Evolutionary conservation across 2,888 invertebrate species (phyloP).

Genomic region (Yponomeuta cagnagella): DNA sequence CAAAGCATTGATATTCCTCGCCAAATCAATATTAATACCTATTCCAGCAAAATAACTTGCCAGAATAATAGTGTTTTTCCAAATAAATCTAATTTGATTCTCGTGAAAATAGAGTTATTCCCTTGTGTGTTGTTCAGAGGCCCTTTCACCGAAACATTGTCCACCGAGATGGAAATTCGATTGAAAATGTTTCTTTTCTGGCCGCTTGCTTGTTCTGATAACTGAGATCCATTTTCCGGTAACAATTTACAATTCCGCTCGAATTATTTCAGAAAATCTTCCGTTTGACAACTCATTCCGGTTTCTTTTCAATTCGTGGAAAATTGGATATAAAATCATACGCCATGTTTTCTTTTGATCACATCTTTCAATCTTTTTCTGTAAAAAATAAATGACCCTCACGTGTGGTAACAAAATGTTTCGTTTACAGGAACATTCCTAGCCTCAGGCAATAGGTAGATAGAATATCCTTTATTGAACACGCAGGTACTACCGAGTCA

Average conservation of each 20-base stretch:
- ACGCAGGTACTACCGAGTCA: too few relatives aligned
- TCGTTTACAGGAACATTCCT: too few relatives aligned
- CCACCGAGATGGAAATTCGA: not conserved
- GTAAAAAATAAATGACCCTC: not conserved
- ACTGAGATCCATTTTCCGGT: not conserved
- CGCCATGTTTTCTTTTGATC: not conserved
- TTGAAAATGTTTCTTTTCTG: not conserved
- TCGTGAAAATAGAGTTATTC: not conserved
- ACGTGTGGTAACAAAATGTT: too few relatives aligned
- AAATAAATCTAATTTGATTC: not conserved
- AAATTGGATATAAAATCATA: not conserved
- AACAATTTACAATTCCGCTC: not conserved
- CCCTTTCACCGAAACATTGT: not conserved
- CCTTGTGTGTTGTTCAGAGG: not conserved
- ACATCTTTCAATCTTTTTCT: not conserved
- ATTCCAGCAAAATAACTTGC: too few relatives aligned
- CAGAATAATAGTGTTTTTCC: too few relatives aligned
- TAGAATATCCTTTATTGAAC: too few relatives aligned
- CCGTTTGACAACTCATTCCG: not conserved
- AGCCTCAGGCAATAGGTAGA: too few relatives aligned
- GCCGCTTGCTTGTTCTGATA: not conserved
- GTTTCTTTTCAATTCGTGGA: not conserved
- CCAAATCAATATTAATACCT: too few relatives aligned
- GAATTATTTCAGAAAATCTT: not conserved
- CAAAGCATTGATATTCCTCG: too few relatives aligned